These are phyloP conservation scores for Phyllostomus hastatus DNA, from an alignment of 2,113 vertebrate species.

Conservation along the genomic window DNA sequence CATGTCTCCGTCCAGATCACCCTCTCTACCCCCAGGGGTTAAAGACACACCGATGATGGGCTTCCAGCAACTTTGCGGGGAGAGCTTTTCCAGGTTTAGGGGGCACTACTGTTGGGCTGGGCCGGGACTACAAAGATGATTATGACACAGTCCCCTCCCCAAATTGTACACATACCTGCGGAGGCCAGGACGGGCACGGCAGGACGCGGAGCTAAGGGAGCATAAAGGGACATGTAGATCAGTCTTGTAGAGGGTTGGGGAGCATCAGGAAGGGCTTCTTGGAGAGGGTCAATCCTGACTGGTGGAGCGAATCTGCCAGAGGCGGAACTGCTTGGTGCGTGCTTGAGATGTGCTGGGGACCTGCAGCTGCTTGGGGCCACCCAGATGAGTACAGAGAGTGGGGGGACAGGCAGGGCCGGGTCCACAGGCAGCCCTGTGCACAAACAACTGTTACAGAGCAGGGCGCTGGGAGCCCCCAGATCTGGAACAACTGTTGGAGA, in stretches of 20 bases:
- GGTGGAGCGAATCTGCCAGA: neutral
- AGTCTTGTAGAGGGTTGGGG: neutral
- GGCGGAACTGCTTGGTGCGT: neutral
- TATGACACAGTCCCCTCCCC: slow-evolving; percentile 7
- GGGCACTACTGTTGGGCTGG: neutral
- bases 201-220: neutral
- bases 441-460: neutral
- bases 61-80: neutral
- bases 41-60: neutral
- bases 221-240: neutral
- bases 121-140: neutral
- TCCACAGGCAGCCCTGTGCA: neutral
- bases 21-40: accelerated
- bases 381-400: neutral
- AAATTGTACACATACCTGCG: neutral
- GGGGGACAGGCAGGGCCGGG: neutral
- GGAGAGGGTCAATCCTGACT: neutral
- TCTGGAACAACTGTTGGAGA: neutral
- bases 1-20: no score
- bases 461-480: neutral
- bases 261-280: neutral
- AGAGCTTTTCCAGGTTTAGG: neutral
- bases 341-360: neutral
- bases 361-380: neutral
- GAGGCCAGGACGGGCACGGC: neutral